Evolutionary conservation across 2,113 vertebrate genomes (phyloP).

Genomic region (Narcine bancroftii): DNA sequence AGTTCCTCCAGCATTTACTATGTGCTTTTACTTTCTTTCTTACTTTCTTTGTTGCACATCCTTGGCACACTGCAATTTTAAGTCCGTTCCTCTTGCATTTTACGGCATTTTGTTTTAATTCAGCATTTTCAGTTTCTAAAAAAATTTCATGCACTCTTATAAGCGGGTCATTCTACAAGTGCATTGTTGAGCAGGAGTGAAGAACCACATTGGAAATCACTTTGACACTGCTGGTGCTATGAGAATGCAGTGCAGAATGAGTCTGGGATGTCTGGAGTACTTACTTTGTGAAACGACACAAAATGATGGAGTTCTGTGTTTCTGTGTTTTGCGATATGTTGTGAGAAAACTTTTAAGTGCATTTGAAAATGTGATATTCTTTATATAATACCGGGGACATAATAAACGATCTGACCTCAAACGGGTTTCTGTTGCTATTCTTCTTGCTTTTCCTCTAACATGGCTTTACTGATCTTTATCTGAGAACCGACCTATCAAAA

Average conservation of each 20-base stretch:
- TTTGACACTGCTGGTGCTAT: background rate
- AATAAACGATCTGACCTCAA: background rate
- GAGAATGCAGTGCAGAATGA: background rate
- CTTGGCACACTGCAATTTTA: too few species aligned
- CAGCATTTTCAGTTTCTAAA: too few species aligned
- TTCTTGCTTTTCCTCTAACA: background rate
- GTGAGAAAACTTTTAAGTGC: background rate
- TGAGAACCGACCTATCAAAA: background rate
- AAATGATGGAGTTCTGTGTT: background rate
- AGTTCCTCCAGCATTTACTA: too few species aligned
- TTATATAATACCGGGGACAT: too few species aligned
- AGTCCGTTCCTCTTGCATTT: too few species aligned
- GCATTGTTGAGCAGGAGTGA: background rate
- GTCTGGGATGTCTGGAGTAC: background rate
- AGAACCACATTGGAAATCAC: background rate
- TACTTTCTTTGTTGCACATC: background rate
- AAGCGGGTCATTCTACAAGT: background rate
- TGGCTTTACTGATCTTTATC: background rate
- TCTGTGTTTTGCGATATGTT: background rate
- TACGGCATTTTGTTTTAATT: too few species aligned
- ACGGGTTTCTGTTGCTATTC: background rate
- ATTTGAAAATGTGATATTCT: background rate
- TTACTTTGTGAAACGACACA: background rate
- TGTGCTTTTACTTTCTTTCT: too few species aligned
- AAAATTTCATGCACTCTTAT: too few species aligned